These are phyloP conservation scores for Drosophila meridionalis DNA, from an alignment of 2,888 invertebrate species.

Conservation along the genomic window DNA sequence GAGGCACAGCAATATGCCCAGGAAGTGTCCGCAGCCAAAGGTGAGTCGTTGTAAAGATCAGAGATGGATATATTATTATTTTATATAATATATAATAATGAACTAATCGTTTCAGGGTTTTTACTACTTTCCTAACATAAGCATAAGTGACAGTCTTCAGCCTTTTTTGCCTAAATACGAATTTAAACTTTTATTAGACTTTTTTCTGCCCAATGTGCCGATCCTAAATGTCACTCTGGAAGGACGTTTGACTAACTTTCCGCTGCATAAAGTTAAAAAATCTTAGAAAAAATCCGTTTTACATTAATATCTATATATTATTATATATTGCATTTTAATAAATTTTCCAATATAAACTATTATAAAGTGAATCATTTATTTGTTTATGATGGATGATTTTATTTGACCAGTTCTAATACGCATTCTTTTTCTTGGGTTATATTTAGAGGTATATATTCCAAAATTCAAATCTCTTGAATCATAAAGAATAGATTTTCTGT, in stretches of 20 bases:
- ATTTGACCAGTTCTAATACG: no score
- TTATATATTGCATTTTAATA: no score
- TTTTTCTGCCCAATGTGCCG: conserved; percentile 3
- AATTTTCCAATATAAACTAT: no score
- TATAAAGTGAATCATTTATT: no score
- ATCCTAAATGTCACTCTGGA: conserved; percentile 23
- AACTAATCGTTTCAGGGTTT: conserved; percentile 36
- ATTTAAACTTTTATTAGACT: conserved; percentile 28
- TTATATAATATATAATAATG: no score
- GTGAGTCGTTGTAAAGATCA: background rate
- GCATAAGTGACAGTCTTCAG: conserved; percentile 49
- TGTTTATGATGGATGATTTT: no score
- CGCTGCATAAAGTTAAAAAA: background rate
- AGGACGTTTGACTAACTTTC: conserved; percentile 3
- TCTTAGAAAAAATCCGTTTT: background rate
- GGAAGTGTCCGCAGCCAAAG: conserved; percentile 46
- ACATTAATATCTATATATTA: no score
- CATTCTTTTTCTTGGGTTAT: no score
- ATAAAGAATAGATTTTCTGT: no score
- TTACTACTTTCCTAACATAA: conserved; percentile 58
- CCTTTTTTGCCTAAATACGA: conserved; percentile 43
- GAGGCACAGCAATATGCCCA: conserved; percentile 42
- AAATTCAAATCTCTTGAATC: no score
- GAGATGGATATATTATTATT: no score
- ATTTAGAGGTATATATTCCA: no score